Percentiles rank a stretch among this genome's conserved stretches.
phyloP scores from a whole-genome alignment of 1,140 invertebrate genomes.

The Drosophila leontia region DNA sequence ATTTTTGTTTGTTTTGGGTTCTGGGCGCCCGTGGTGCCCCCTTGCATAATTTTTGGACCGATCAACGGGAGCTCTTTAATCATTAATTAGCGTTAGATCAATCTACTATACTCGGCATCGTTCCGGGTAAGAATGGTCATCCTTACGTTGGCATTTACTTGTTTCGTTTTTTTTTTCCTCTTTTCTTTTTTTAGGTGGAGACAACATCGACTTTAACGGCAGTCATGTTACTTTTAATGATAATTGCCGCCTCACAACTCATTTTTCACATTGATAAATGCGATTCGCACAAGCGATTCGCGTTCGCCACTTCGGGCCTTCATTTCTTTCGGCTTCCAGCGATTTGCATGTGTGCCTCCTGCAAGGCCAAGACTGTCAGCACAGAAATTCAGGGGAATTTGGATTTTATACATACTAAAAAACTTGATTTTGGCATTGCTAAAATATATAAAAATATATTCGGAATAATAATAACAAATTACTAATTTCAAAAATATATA shows the following conservation, averaged over 20 bases:
- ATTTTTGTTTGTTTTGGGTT: conserved; percentile 36
- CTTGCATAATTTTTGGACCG: conserved; percentile 60
- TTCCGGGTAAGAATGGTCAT: neutral
- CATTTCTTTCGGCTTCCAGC: neutral
- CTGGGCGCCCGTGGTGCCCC: conserved; percentile 13
- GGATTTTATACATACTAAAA: too few species aligned
- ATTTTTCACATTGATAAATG: conserved; percentile 80
- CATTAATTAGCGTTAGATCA: conserved; percentile 77
- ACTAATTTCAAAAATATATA: neutral
- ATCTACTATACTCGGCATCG: conserved; percentile 19
- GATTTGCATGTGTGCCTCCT: conserved; percentile 13
- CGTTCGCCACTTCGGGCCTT: conserved; percentile 11
- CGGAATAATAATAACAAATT: too few species aligned
- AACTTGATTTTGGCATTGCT: too few species aligned
- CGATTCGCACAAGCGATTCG: conserved; percentile 43
- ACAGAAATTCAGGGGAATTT: neutral
- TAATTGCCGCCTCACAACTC: conserved; percentile 80
- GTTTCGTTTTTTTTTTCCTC: neutral
- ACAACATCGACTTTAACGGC: conserved; percentile 45
- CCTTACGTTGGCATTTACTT: neutral
- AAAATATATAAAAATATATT: too few species aligned
- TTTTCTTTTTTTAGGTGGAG: conserved; percentile 5
- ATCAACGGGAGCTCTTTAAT: conserved; percentile 57
- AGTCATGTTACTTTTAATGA: conserved; percentile 82
- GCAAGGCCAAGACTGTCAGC: conserved; percentile 15